These are phyloP conservation scores for Alloscopus bannaensis DNA, from an alignment of 2,888 invertebrate species.

Conservation along the genomic window DNA sequence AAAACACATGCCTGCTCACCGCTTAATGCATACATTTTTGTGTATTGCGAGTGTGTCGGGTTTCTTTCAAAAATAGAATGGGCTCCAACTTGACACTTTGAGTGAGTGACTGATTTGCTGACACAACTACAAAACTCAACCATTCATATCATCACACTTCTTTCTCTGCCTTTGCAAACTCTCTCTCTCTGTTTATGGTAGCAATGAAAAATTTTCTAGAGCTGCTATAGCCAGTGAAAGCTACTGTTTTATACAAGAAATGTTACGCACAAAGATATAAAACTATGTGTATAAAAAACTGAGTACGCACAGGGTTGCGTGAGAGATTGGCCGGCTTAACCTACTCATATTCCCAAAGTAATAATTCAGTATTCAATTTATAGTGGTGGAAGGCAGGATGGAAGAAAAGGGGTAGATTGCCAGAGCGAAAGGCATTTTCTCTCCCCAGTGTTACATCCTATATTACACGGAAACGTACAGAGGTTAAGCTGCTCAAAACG, in stretches of 20 bases:
- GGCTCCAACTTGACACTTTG: no score
- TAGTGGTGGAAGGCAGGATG: conserved; percentile 31
- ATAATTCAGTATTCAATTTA: conserved; percentile 49
- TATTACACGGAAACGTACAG: conserved; percentile 13
- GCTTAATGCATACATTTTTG: not conserved
- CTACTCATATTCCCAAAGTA: conserved; percentile 26
- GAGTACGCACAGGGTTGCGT: no score
- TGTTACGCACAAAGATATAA: no score
- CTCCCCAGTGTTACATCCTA: not conserved
- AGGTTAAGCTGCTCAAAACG: conserved; percentile 22
- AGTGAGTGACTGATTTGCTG: conserved; percentile 27
- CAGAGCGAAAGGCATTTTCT: not conserved
- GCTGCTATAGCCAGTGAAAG: no score
- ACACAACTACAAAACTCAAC: conserved; percentile 3
- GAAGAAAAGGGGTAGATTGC: not conserved
- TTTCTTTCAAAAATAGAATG: no score
- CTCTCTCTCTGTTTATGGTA: no score
- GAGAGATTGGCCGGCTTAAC: no score
- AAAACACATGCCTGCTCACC: not conserved
- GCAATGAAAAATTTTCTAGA: no score
- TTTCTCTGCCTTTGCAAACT: not conserved
- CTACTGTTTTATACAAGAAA: no score
- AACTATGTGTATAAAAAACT: no score
- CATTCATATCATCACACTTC: conserved; percentile 18
- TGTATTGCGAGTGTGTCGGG: no score